phyloP scores from a whole-genome alignment of 2,888 invertebrate genomes.

The Amitus sp. region DNA sequence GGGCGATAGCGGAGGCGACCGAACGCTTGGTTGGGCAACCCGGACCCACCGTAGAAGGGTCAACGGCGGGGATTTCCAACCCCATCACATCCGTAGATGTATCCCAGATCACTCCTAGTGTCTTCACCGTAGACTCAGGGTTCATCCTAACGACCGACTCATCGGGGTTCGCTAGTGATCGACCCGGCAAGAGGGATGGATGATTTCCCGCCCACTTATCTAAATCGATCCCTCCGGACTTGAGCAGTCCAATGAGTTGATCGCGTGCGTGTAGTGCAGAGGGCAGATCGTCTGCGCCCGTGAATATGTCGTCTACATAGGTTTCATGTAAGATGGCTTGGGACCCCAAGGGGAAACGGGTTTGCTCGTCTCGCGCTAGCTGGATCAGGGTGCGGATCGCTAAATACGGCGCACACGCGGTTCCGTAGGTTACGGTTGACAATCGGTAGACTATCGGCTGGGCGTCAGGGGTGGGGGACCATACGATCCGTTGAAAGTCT shows the following conservation, averaged over 20 bases:
- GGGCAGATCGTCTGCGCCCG: neutral
- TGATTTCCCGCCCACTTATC: slow-evolving; percentile 28
- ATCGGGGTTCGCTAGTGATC: too few relatives aligned
- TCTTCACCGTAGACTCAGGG: slow-evolving; percentile 11
- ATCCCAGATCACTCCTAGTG: slow-evolving; percentile 25
- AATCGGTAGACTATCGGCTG: slow-evolving; percentile 33
- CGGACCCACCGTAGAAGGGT: too few relatives aligned
- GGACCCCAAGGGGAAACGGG: slow-evolving; percentile 32
- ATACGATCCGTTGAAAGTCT: slow-evolving; percentile 46
- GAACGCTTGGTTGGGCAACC: neutral
- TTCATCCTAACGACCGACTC: neutral
- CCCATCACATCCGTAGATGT: slow-evolving; percentile 9
- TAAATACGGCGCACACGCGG: slow-evolving; percentile 37
- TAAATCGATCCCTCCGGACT: slow-evolving; percentile 36
- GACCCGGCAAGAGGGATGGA: neutral
- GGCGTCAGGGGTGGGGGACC: slow-evolving; percentile 32
- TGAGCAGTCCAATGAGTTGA: neutral
- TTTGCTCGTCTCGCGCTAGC: slow-evolving; percentile 29
- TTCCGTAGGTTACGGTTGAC: slow-evolving; percentile 43
- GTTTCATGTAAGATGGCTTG: slow-evolving; percentile 12
- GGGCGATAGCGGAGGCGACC: neutral
- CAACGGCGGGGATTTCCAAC: too few relatives aligned
- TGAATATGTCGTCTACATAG: slow-evolving; percentile 9
- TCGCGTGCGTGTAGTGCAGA: too few relatives aligned
- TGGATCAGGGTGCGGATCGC: slow-evolving; percentile 38